Conservation (phyloP, 2,888 invertebrate genomes). For the Drosophila niveifrons region DNA sequence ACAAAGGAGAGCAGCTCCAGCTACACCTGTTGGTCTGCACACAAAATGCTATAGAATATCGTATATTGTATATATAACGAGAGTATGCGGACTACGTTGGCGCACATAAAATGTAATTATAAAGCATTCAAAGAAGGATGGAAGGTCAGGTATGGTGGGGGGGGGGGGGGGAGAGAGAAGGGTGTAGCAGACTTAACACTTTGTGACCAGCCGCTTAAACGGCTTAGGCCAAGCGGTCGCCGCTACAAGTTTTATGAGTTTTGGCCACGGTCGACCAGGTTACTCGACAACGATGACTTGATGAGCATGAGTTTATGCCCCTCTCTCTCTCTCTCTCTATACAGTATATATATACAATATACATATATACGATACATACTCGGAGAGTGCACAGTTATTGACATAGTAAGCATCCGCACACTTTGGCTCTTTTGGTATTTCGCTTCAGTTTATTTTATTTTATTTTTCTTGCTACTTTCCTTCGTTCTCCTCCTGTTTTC, state of each 20-base stretch:
- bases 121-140: slow-evolving; percentile 68
- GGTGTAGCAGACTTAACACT: slow-evolving; percentile 68
- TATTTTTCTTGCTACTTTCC: slow-evolving; percentile 16
- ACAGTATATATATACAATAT: not conserved
- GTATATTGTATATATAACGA: slow-evolving; percentile 30
- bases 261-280: slow-evolving; percentile 4
- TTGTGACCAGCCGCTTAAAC: slow-evolving; percentile 72
- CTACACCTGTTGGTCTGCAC: slow-evolving; percentile 61
- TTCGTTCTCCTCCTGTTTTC: no score
- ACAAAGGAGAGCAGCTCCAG: slow-evolving; percentile 9
- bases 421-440: not conserved
- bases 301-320: slow-evolving; percentile 22
- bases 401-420: slow-evolving; percentile 17
- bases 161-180: not conserved
- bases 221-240: slow-evolving; percentile 59
- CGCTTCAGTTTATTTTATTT: slow-evolving; percentile 2
- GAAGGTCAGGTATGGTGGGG: not conserved
- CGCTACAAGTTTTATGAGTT: slow-evolving; percentile 67
- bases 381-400: slow-evolving; percentile 9
- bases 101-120: slow-evolving; percentile 75
- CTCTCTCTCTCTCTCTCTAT: not conserved
- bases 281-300: slow-evolving; percentile 7
- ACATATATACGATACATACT: not conserved
- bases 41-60: not conserved
- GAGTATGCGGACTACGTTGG: slow-evolving; percentile 33